Percentiles rank a stretch among this genome's conserved stretches.
Conservation (phyloP, 2,888 invertebrate genomes). For the Hypsopygia costalis region DNA sequence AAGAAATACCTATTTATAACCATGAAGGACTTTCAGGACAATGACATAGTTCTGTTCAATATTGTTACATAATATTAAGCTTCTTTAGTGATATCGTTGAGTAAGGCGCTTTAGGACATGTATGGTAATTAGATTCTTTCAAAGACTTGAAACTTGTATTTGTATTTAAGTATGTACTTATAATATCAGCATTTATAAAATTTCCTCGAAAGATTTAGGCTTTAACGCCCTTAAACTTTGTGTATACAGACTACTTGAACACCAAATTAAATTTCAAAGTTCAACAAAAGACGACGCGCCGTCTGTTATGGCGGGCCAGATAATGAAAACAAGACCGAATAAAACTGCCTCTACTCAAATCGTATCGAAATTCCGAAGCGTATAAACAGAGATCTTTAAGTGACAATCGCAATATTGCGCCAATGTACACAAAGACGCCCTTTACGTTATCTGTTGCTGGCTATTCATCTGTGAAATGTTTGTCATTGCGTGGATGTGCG, state of each 20-base stretch:
- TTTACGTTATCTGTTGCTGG: slow-evolving; percentile 13
- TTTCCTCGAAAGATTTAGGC: too few relatives aligned
- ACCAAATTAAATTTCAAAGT: neutral
- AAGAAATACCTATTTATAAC: slow-evolving; percentile 3
- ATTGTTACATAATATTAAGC: too few relatives aligned
- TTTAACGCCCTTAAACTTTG: too few relatives aligned
- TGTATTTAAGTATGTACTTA: too few relatives aligned
- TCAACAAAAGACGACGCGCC: slow-evolving; percentile 1
- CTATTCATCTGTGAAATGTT: slow-evolving; percentile 26
- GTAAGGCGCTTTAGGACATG: too few relatives aligned
- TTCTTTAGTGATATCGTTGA: too few relatives aligned
- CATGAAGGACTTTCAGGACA: neutral
- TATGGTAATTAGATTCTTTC: too few relatives aligned
- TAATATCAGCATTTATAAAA: too few relatives aligned
- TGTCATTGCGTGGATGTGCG: slow-evolving; percentile 28
- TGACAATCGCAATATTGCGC: slow-evolving; percentile 2
- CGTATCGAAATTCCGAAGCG: slow-evolving; percentile 1
- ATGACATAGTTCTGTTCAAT: too few relatives aligned
- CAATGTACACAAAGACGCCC: slow-evolving; percentile 12
- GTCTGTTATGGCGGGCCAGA: neutral
- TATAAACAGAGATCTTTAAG: slow-evolving; percentile 4
- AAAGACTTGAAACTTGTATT: too few relatives aligned
- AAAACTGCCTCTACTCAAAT: slow-evolving; percentile 1
- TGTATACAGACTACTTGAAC: neutral
- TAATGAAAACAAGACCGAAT: slow-evolving; percentile 7